These are phyloP conservation scores for Acrocephalus scirpaceus DNA, from an alignment of 2,797 vertebrate genomes.

Conservation along the genomic window DNA sequence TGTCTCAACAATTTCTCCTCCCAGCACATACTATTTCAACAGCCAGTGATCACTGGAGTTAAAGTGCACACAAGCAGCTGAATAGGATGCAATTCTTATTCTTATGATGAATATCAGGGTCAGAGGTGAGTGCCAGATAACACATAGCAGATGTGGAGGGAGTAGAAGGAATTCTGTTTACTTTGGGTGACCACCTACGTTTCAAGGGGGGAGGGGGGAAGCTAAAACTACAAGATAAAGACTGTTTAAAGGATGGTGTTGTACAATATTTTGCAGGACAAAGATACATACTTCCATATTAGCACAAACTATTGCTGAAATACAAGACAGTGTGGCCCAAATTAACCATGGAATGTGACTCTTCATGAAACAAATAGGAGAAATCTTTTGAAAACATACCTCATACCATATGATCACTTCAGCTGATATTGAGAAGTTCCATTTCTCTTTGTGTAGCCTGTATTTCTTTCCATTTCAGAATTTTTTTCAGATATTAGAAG, in stretches of 20 bases:
- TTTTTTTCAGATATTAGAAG: neutral
- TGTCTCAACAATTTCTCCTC: conserved; percentile 36
- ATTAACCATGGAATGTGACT: neutral
- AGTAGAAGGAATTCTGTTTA: conserved; percentile 61
- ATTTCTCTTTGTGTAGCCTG: neutral
- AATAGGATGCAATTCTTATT: conserved; percentile 58
- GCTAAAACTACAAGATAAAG: conserved; percentile 19
- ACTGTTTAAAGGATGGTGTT: neutral
- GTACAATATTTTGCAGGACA: neutral
- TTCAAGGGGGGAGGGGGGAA: neutral
- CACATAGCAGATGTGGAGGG: conserved; percentile 52
- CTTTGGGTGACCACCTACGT: conserved; percentile 48
- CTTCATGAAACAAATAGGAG: neutral
- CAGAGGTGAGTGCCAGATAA: conserved; percentile 67
- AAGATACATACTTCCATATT: neutral
- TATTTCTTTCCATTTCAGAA: neutral
- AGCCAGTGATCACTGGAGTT: conserved; percentile 27
- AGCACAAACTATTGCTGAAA: neutral
- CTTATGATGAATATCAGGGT: conserved; percentile 63
- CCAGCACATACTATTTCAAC: conserved; percentile 25
- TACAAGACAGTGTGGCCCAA: neutral
- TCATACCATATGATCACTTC: neutral
- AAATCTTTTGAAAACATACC: neutral
- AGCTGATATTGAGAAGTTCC: neutral
- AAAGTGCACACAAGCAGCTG: conserved; percentile 39